Conservation (phyloP, 2,888 invertebrate genomes). For the Plusia festucae region DNA sequence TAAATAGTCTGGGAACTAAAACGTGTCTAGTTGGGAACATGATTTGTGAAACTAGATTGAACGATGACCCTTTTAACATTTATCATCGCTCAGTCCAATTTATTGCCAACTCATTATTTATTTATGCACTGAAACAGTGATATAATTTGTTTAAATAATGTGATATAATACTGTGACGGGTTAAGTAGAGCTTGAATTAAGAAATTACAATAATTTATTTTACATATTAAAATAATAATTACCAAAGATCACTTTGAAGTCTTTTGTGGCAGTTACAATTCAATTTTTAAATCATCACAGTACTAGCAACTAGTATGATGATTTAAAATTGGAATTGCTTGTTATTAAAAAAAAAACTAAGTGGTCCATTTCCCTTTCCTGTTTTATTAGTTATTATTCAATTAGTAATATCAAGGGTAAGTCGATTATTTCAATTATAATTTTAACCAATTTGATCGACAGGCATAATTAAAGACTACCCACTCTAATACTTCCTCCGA, state of each 20-base stretch:
- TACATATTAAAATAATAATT: slow-evolving; percentile 1
- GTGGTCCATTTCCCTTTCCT: slow-evolving; percentile 25
- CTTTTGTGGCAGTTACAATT: background rate
- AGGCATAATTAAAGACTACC: no score
- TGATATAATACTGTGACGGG: background rate
- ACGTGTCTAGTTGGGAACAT: background rate
- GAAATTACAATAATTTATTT: background rate
- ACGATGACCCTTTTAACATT: background rate
- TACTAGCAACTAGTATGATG: no score
- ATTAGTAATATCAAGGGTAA: slow-evolving; percentile 14
- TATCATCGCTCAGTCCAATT: background rate
- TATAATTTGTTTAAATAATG: background rate
- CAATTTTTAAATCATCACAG: background rate
- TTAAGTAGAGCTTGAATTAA: background rate
- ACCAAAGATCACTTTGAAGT: background rate
- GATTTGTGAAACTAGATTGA: background rate
- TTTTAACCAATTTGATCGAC: background rate
- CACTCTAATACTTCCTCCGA: no score
- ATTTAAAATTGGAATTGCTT: background rate
- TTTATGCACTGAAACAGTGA: background rate
- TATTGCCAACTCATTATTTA: background rate
- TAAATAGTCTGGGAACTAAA: slow-evolving; percentile 9
- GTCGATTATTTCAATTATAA: background rate
- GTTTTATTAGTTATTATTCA: slow-evolving; percentile 10
- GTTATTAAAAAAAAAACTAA: background rate